Conservation (phyloP, 2,113 vertebrate species). For the Toxostoma redivivum region DNA sequence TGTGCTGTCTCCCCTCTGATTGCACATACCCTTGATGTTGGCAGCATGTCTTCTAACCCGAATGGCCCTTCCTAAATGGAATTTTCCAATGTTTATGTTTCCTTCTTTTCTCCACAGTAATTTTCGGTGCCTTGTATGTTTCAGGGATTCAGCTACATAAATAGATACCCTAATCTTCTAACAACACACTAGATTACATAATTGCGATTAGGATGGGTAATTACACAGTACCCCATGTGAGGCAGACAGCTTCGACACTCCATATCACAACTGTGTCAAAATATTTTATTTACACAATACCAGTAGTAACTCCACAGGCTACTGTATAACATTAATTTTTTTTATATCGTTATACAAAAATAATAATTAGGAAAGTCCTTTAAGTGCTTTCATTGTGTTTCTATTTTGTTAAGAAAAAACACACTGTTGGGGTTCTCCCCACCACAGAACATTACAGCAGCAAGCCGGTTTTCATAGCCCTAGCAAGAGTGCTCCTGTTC, state of each 20-base stretch:
- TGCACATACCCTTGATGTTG: not conserved
- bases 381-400: not conserved
- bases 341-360: not conserved
- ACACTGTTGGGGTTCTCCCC: not conserved
- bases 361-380: not conserved
- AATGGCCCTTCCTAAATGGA: not conserved
- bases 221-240: conserved; percentile 44
- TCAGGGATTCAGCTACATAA: conserved; percentile 36
- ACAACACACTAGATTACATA: conserved; percentile 52
- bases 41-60: not conserved
- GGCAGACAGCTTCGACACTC: conserved; percentile 31
- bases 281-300: conserved; percentile 60
- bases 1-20: not conserved
- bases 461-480: not conserved
- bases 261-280: conserved; percentile 34
- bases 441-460: not conserved
- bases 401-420: not conserved
- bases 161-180: conserved; percentile 49
- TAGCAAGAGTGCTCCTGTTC: not conserved
- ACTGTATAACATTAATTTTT: not conserved
- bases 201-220: conserved; percentile 55
- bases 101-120: not conserved
- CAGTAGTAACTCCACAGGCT: conserved; percentile 9
- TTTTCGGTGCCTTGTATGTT: not conserved
- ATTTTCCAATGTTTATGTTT: not conserved